phyloP scores from a whole-genome alignment of 2,797 vertebrate species.

The Calcarius lapponicus region DNA sequence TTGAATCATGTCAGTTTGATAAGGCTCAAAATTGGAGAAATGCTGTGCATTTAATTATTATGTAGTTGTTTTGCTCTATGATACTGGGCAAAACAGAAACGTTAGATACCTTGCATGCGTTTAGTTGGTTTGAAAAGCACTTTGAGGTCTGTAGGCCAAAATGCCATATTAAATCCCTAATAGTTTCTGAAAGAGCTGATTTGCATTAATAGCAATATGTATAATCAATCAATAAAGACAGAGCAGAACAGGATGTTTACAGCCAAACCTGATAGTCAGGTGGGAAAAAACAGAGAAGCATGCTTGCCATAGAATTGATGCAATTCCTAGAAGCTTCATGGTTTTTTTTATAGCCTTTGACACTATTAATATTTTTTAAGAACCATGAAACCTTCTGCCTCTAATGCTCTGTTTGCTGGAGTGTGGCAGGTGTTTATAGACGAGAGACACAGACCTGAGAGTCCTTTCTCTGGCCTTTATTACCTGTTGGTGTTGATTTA shows the following conservation, averaged over 20 bases:
- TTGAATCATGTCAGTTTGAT: not conserved
- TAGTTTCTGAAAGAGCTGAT: not conserved
- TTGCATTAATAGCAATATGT: not conserved
- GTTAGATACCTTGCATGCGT: not conserved
- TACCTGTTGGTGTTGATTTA: not conserved
- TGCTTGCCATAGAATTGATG: not conserved
- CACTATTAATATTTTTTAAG: not conserved
- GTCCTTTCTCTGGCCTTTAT: not conserved
- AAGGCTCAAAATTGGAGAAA: not conserved
- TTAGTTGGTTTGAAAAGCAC: not conserved
- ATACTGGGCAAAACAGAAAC: not conserved
- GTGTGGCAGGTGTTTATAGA: not conserved
- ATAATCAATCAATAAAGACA: not conserved
- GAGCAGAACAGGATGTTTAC: not conserved
- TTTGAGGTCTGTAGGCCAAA: not conserved
- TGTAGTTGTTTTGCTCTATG: not conserved
- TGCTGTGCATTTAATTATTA: not conserved
- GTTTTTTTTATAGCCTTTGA: not conserved
- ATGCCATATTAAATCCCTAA: not conserved
- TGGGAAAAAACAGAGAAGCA: not conserved
- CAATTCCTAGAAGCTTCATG: not conserved
- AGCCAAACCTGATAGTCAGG: not conserved
- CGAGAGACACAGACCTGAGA: not conserved
- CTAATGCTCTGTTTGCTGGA: not conserved
- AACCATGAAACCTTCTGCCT: not conserved